Percentiles rank a stretch among this genome's conserved stretches.
Evolutionary conservation across 2,797 vertebrate species (phyloP).

Genomic region (Sternotherus odoratus): DNA sequence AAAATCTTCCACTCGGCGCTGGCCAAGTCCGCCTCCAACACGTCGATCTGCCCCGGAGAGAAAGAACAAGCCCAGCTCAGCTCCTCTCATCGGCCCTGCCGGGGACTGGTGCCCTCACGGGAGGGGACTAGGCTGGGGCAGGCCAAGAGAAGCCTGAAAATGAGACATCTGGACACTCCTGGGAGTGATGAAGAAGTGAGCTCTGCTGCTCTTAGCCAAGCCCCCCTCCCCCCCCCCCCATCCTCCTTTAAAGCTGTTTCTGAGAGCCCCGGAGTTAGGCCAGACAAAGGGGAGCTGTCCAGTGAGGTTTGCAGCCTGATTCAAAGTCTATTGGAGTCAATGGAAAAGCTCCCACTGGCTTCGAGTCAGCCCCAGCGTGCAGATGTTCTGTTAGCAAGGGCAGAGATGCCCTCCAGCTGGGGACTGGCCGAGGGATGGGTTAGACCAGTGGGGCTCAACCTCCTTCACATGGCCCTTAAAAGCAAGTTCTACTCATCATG

Average conservation of each 20-base stretch:
- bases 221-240: not conserved
- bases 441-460: not conserved
- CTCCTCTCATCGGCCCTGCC: not conserved
- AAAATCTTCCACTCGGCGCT: constrained; percentile 85
- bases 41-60: constrained; percentile 76
- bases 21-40: constrained; percentile 82
- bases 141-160: not conserved
- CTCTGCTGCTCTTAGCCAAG: not conserved
- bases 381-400: not conserved
- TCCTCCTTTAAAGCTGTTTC: not conserved
- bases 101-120: not conserved
- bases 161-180: not conserved
- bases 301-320: not conserved
- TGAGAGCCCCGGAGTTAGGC: not conserved
- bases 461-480: not conserved
- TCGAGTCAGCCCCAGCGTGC: not conserved
- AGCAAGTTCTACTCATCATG: not conserved
- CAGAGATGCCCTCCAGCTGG: not conserved
- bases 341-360: not conserved
- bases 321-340: not conserved
- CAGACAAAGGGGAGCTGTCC: not conserved
- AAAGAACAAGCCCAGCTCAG: not conserved
- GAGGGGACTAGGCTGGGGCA: not conserved
- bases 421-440: not conserved
- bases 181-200: not conserved